phyloP scores from a whole-genome alignment of 30 jellyfish, hydroid and myxozoan genomes.

The Cassiopea andromeda region DNA sequence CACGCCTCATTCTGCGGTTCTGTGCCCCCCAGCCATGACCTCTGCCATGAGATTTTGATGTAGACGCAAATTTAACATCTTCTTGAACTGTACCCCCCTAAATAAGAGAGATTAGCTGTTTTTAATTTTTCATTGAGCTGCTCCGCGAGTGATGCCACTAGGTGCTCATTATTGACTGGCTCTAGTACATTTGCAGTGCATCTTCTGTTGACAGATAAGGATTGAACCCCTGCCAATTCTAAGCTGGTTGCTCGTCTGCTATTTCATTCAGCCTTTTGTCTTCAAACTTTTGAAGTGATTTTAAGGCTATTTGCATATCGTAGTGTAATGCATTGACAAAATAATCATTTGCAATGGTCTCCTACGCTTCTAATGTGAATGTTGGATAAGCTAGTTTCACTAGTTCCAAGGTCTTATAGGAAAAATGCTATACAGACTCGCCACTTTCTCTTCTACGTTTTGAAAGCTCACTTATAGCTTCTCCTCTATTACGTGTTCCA shows the following conservation, averaged over 20 bases:
- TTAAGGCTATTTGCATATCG: conserved; percentile 1
- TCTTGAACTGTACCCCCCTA: too few species aligned
- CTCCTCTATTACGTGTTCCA: conserved; percentile 15
- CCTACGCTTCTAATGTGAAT: background rate
- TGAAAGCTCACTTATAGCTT: background rate
- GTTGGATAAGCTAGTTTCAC: conserved; percentile 29
- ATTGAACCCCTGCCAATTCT: background rate
- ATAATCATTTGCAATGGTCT: conserved; percentile 15
- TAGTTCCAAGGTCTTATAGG: background rate
- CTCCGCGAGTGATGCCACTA: background rate
- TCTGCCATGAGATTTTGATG: too few species aligned
- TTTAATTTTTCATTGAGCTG: background rate
- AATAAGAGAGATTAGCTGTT: too few species aligned
- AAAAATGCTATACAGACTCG: conserved; percentile 1
- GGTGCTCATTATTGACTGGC: background rate
- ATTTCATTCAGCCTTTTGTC: background rate
- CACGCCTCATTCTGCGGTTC: background rate
- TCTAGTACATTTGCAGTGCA: background rate
- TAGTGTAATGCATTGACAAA: background rate
- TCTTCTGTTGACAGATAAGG: background rate
- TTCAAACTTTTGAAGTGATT: background rate
- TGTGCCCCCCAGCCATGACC: too few species aligned
- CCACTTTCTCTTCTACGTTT: conserved; percentile 3
- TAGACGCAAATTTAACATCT: too few species aligned
- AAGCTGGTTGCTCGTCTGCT: background rate